Conservation (phyloP, 2,888 invertebrate genomes). For the Cephus spinipes region DNA sequence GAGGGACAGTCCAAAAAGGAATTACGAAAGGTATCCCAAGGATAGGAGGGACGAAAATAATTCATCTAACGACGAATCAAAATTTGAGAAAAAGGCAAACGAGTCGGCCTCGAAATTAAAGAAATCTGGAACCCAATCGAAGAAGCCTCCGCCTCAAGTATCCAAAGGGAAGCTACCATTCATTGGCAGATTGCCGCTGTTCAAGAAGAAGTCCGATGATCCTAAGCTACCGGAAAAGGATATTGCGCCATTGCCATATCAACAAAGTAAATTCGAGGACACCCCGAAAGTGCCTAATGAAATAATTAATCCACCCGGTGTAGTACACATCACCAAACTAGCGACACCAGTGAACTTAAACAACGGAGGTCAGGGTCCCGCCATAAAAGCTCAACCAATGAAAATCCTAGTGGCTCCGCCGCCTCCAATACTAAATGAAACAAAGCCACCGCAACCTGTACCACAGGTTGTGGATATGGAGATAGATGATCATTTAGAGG, state of each 20-base stretch:
- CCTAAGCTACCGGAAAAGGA: constrained; percentile 67
- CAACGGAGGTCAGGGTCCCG: constrained; percentile 29
- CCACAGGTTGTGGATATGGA: constrained; percentile 64
- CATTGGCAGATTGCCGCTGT: constrained; percentile 87
- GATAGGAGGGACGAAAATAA: constrained; percentile 50
- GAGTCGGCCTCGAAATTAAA: constrained; percentile 54
- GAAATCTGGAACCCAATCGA: constrained; percentile 38
- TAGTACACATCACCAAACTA: constrained; percentile 62
- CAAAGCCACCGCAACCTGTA: constrained; percentile 32
- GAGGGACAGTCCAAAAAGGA: constrained; percentile 58
- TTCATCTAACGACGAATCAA: constrained; percentile 57
- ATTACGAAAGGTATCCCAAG: constrained; percentile 32
- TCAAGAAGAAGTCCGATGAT: constrained; percentile 72
- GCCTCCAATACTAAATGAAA: constrained; percentile 56
- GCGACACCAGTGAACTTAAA: constrained; percentile 56
- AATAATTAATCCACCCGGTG: constrained; percentile 64
- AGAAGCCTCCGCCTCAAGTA: constrained; percentile 62
- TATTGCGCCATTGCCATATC: constrained; percentile 61
- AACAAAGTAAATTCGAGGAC: constrained; percentile 63
- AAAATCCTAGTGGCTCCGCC: constrained; percentile 63
- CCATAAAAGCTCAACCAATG: constrained; percentile 47
- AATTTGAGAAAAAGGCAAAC: constrained; percentile 60
- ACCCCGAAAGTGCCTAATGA: constrained; percentile 62
- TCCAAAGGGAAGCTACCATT: constrained; percentile 82
- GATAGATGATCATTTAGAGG: constrained; percentile 61